Percentiles rank a stretch among this genome's conserved stretches.
Evolutionary conservation across 2,888 invertebrate genomes (phyloP).

Genomic region (Rotaria sp.): DNA sequence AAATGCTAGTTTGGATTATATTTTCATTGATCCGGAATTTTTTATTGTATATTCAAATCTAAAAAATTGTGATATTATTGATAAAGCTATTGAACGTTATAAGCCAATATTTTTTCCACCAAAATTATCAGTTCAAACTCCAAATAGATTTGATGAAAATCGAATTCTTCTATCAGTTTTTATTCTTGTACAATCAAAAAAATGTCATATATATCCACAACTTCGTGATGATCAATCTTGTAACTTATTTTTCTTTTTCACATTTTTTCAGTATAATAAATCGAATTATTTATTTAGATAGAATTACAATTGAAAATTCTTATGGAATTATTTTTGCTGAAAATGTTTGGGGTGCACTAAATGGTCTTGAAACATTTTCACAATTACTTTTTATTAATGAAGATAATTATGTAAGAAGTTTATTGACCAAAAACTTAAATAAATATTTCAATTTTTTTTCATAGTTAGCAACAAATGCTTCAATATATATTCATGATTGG

Average conservation of each 20-base stretch:
- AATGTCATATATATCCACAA: background rate
- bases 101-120: conserved; percentile 51
- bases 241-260: background rate
- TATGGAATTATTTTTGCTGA: background rate
- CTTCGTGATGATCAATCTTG: conserved; percentile 12
- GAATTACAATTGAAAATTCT: background rate
- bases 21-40: conserved; percentile 29
- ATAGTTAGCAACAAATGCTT: conserved; percentile 37
- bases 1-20: conserved; percentile 26
- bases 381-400: conserved; percentile 36
- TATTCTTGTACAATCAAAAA: background rate
- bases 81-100: conserved; percentile 47
- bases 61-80: conserved; percentile 47
- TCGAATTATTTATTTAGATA: conserved; percentile 4
- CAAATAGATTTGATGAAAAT: background rate
- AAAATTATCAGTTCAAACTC: background rate
- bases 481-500: conserved; percentile 31
- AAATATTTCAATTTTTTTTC: background rate
- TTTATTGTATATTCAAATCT: conserved; percentile 35
- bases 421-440: background rate
- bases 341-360: conserved; percentile 39
- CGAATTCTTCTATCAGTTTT: background rate
- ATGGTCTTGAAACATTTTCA: conserved; percentile 40
- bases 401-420: conserved; percentile 3
- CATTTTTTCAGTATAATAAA: too few relatives aligned